Conservation (phyloP, 53 echinoderm and acorn worm species). For the Temnopleurus reevesii region DNA sequence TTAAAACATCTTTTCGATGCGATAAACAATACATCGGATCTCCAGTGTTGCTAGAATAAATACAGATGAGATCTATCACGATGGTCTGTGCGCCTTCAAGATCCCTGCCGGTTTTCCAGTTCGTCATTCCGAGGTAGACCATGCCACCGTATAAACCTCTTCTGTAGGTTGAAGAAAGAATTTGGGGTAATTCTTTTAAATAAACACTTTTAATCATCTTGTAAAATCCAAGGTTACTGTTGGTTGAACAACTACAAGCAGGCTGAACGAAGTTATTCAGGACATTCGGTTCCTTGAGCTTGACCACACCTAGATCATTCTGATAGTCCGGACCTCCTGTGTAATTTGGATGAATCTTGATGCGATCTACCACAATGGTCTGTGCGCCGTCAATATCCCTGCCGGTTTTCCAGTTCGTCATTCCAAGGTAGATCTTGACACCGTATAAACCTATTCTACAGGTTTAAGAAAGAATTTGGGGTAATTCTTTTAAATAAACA, state of each 20-base stretch:
- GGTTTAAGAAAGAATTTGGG: no score
- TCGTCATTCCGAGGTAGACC: constrained; percentile 35
- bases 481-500: no score
- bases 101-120: constrained; percentile 36
- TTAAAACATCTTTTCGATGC: no score
- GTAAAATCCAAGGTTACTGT: no score
- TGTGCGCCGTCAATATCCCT: constrained; percentile 16
- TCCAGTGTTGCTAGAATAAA: constrained; percentile 24
- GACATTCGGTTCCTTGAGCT: neutral
- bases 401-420: constrained; percentile 38
- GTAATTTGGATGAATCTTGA: constrained; percentile 36
- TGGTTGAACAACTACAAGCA: no score
- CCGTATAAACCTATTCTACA: neutral
- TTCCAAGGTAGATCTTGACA: constrained; percentile 24
- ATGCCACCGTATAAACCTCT: neutral
- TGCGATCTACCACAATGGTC: constrained; percentile 4
- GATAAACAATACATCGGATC: no score
- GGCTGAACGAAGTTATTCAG: constrained; percentile 44
- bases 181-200: no score
- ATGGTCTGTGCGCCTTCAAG: constrained; percentile 36
- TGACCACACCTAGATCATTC: constrained; percentile 24
- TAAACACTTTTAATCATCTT: no score
- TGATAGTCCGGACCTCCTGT: constrained; percentile 3
- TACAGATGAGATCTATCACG: neutral
- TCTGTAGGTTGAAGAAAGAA: no score